Percentiles rank a stretch among this genome's conserved stretches.
These are phyloP conservation scores for Sula dactylatra DNA, from an alignment of 2,113 vertebrate genomes.

Conservation along the genomic window DNA sequence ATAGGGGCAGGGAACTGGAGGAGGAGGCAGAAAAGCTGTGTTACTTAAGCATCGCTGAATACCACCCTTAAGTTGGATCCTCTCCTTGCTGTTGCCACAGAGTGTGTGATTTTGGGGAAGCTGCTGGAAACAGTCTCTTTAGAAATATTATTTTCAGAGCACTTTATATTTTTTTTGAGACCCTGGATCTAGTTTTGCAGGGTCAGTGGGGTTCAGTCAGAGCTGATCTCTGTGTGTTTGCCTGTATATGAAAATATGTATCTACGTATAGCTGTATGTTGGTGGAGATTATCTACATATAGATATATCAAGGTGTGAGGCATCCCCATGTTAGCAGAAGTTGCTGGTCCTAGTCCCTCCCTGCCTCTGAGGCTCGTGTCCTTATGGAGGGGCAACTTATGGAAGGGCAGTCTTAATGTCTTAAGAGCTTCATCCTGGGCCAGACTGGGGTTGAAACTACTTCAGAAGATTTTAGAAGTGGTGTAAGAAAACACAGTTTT, in stretches of 20 bases:
- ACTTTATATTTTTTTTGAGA: neutral
- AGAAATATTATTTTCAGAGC: neutral
- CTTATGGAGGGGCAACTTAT: neutral
- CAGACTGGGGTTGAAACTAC: neutral
- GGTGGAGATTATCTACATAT: rapidly evolving
- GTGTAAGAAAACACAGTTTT: neutral
- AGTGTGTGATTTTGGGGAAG: neutral
- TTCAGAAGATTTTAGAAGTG: neutral
- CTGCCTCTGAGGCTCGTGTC: neutral
- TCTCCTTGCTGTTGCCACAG: neutral
- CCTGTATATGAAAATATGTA: rapidly evolving
- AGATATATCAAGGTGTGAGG: neutral
- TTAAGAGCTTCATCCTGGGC: neutral
- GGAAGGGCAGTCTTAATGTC: neutral
- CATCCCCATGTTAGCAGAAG: neutral
- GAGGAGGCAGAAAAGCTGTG: neutral
- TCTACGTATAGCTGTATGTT: rapidly evolving
- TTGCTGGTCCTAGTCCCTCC: neutral
- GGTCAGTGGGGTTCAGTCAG: neutral
- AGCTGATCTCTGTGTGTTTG: neutral
- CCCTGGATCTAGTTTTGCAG: neutral
- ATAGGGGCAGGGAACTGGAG: neutral
- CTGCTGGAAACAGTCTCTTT: neutral
- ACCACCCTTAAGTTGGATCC: neutral
- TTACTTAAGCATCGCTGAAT: neutral